phyloP scores from a whole-genome alignment of 2,113 vertebrate species.

The Nymphicus hollandicus region DNA sequence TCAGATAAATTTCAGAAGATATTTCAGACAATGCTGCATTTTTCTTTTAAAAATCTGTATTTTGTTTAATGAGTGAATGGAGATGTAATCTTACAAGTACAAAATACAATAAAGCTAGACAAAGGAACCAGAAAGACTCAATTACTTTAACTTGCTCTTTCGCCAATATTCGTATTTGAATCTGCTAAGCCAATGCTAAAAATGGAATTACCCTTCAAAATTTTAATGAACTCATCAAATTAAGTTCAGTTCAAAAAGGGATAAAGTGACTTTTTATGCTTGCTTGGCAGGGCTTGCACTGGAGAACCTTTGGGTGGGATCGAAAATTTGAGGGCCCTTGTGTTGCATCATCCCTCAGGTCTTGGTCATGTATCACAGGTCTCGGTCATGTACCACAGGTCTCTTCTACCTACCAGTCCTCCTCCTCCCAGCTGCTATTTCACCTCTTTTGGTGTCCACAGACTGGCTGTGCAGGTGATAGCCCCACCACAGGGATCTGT shows the following conservation, averaged over 20 bases:
- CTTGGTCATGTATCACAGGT: fast-evolving
- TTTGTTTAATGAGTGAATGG: not conserved
- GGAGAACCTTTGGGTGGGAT: not conserved
- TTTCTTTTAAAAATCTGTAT: not conserved
- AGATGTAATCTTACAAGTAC: not conserved
- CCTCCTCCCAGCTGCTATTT: not conserved
- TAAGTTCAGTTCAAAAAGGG: not conserved
- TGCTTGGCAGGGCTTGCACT: not conserved
- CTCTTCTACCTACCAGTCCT: not conserved
- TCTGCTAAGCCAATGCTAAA: not conserved
- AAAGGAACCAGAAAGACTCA: not conserved
- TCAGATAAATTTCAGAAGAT: not conserved
- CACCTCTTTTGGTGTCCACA: not conserved
- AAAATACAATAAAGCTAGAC: not conserved
- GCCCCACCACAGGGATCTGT: not conserved
- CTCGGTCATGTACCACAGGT: fast-evolving
- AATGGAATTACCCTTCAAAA: not conserved
- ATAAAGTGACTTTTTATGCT: not conserved
- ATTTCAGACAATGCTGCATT: not conserved
- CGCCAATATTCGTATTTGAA: not conserved
- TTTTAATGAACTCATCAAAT: not conserved
- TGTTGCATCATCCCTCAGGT: not conserved
- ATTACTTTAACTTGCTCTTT: not conserved
- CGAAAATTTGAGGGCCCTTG: not conserved
- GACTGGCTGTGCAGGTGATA: not conserved